These are phyloP conservation scores for Cephalopachus bancanus DNA, from an alignment of 2,797 vertebrate species.

Conservation along the genomic window DNA sequence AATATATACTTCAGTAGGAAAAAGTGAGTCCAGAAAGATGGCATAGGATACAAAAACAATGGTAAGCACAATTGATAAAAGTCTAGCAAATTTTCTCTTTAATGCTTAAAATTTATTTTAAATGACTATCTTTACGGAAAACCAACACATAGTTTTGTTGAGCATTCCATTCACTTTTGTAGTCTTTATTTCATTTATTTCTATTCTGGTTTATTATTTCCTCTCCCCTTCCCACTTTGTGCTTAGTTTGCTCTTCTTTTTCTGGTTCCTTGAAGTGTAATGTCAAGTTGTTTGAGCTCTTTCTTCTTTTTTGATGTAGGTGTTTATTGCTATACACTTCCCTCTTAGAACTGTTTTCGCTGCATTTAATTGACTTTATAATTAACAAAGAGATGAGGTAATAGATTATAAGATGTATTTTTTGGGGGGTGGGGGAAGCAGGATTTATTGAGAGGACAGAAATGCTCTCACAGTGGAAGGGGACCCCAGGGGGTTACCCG, in stretches of 20 bases:
- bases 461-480: too few species aligned
- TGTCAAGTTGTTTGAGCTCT: background rate
- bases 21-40: background rate
- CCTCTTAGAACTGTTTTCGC: background rate
- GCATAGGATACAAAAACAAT: background rate
- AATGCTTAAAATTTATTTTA: conserved; percentile 1
- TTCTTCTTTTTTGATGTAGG: background rate
- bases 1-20: background rate
- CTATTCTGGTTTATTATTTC: background rate
- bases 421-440: too few species aligned
- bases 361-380: background rate
- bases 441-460: too few species aligned
- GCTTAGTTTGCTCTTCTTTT: background rate
- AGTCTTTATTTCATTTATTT: background rate
- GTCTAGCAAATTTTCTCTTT: background rate
- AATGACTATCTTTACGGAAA: background rate
- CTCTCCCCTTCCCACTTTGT: background rate
- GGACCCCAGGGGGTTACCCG: too few species aligned
- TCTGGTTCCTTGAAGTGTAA: background rate
- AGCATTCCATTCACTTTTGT: background rate
- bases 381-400: background rate
- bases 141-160: background rate
- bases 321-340: background rate
- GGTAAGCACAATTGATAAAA: background rate
- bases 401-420: background rate